Conservation (phyloP, 2,797 vertebrate genomes). For the Rhabdomys pumilio region DNA sequence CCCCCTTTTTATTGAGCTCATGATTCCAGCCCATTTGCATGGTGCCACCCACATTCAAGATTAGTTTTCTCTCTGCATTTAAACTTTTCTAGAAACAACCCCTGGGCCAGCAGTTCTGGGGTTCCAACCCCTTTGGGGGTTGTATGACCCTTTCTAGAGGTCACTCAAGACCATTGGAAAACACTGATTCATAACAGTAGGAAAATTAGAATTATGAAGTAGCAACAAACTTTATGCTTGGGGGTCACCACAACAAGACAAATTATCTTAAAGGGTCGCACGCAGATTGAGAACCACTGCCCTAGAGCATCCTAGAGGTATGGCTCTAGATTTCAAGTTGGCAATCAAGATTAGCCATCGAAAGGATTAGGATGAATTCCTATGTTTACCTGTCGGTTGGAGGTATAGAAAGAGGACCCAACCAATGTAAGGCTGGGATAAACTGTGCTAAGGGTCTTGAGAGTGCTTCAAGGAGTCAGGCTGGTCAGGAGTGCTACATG, state of each 20-base stretch:
- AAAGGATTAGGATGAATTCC: neutral
- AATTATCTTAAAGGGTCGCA: neutral
- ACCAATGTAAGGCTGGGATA: neutral
- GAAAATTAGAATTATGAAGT: neutral
- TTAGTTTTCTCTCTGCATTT: neutral
- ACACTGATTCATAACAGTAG: neutral
- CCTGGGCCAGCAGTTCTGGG: neutral
- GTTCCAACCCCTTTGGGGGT: neutral
- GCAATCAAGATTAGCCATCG: neutral
- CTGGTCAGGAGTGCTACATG: fast-evolving
- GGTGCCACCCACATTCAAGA: neutral
- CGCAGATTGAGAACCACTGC: neutral
- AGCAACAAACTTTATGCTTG: neutral
- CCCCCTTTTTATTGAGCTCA: no score
- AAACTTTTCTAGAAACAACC: neutral
- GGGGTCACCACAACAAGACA: no score
- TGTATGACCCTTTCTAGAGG: neutral
- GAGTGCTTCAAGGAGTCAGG: fast-evolving
- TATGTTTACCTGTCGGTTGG: neutral
- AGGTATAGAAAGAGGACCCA: neutral
- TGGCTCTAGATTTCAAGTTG: neutral
- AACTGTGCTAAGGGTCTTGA: neutral
- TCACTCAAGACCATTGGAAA: neutral
- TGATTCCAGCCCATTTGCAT: neutral
- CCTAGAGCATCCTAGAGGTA: neutral